phyloP scores from a whole-genome alignment of 2,113 vertebrate genomes.

The Apteryx mantelli region DNA sequence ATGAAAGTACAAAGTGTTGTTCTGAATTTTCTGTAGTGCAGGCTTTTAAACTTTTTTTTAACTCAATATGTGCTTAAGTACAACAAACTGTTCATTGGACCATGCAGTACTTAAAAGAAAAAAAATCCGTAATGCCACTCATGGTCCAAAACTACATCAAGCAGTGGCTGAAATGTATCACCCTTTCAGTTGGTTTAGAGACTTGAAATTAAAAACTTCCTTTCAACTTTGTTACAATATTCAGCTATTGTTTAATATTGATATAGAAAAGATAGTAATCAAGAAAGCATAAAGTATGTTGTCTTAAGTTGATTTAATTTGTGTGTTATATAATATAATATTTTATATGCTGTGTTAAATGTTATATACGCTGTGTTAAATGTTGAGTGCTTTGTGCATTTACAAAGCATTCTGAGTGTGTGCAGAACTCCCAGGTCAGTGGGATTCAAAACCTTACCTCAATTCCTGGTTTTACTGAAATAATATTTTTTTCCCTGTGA shows the following conservation, averaged over 20 bases:
- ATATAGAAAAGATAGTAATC: neutral
- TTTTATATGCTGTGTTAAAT: neutral
- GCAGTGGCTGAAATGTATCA: neutral
- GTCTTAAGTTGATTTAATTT: neutral
- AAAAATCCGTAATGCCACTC: neutral
- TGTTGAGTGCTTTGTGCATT: neutral
- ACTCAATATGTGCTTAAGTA: neutral
- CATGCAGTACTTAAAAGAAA: neutral
- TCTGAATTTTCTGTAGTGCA: neutral
- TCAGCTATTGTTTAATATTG: neutral
- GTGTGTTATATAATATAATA: neutral
- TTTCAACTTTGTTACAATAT: neutral
- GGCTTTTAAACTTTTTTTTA: neutral
- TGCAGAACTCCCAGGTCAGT: neutral
- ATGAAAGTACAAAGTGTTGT: neutral
- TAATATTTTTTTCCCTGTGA: neutral
- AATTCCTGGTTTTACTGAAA: slow-evolving; percentile 7
- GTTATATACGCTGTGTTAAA: neutral
- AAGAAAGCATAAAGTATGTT: neutral
- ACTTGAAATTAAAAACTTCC: slow-evolving; percentile 1
- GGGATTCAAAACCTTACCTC: neutral
- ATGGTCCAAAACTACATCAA: neutral
- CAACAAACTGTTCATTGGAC: neutral
- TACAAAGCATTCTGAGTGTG: neutral
- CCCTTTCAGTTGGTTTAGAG: neutral